Conservation (phyloP, 2,888 invertebrate genomes). For the Drosophila gaucha region DNA sequence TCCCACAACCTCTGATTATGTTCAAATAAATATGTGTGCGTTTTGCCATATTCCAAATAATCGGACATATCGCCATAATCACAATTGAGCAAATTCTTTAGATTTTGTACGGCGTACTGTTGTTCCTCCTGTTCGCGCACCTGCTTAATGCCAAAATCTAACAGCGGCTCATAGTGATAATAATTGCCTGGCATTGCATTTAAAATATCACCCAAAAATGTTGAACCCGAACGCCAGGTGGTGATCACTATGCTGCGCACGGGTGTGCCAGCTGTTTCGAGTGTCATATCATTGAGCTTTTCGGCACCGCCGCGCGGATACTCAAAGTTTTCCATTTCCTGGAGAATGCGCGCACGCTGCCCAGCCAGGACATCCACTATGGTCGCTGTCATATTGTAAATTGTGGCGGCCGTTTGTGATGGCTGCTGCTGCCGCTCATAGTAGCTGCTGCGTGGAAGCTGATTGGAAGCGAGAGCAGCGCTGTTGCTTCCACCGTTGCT, state of each 20-base stretch:
- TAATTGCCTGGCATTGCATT: constrained; percentile 94
- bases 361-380: constrained; percentile 87
- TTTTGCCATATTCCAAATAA: constrained; percentile 91
- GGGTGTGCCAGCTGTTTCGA: constrained; percentile 89
- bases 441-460: constrained; percentile 56
- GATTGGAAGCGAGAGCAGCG: constrained; percentile 29
- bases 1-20: constrained; percentile 94
- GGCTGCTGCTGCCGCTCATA: constrained; percentile 70
- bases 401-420: constrained; percentile 64
- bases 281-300: constrained; percentile 88
- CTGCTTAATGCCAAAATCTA: constrained; percentile 93
- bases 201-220: constrained; percentile 93
- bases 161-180: constrained; percentile 95
- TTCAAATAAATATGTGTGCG: constrained; percentile 92
- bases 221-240: constrained; percentile 96
- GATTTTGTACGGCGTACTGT: constrained; percentile 88
- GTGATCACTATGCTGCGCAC: constrained; percentile 91
- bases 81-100: constrained; percentile 91
- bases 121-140: constrained; percentile 90
- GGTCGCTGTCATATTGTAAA: constrained; percentile 84
- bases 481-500: constrained; percentile 31
- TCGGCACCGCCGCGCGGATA: constrained; percentile 87
- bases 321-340: constrained; percentile 87
- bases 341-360: constrained; percentile 86
- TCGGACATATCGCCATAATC: constrained; percentile 90